phyloP scores from a whole-genome alignment of 2,888 invertebrate species.

The Hyposoter didymator region DNA sequence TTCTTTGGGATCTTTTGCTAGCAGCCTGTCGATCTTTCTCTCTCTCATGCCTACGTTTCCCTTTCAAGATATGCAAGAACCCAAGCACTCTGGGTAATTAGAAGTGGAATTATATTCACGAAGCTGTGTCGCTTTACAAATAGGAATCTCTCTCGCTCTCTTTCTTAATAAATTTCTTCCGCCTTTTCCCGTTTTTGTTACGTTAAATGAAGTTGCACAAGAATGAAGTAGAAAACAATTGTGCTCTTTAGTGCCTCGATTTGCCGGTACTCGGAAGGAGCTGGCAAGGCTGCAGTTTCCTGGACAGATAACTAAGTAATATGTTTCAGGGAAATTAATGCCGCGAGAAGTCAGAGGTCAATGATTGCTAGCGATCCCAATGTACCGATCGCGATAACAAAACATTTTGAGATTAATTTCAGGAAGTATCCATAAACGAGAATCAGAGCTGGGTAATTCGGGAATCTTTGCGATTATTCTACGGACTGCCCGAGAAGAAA shows the following conservation, averaged over 20 bases:
- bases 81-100: conserved; percentile 82
- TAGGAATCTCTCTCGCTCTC: conserved; percentile 72
- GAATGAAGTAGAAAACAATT: conserved; percentile 46
- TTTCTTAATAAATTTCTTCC: not conserved
- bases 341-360: not conserved
- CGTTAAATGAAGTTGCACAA: conserved; percentile 79
- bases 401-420: not conserved
- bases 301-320: not conserved
- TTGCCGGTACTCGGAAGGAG: not conserved
- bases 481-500: conserved; percentile 10
- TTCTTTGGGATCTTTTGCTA: conserved; percentile 79
- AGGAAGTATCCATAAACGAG: not conserved
- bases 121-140: conserved; percentile 83
- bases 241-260: conserved; percentile 71
- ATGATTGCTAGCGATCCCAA: not conserved
- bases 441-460: not conserved
- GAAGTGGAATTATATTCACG: conserved; percentile 82
- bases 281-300: not conserved
- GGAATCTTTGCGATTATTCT: not conserved
- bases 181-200: not conserved
- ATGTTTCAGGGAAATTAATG: not conserved
- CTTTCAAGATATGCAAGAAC: conserved; percentile 77
- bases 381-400: not conserved
- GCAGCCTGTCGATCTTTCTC: conserved; percentile 13
- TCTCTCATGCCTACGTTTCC: conserved; percentile 33